Evolutionary conservation across 2,888 invertebrate genomes (phyloP), one percentile per base, ranked within the genome.

Genomic region (Polyommatus iphigenia): DNA sequence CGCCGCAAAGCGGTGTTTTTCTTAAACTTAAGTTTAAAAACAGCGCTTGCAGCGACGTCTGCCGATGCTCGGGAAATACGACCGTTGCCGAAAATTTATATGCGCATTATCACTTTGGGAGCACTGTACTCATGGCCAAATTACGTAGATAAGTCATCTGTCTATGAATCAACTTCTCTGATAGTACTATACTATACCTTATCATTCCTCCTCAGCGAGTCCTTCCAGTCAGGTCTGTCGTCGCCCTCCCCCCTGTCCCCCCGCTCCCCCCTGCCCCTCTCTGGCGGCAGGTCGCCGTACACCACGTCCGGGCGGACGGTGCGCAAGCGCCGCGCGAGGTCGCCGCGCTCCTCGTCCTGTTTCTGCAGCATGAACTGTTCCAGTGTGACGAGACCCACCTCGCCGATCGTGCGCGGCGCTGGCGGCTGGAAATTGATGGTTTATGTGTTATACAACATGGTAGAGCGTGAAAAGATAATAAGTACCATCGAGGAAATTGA

Each of bases 301-400:
- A 95, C 95, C 71, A 95, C 95, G 83, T 95, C 95, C 7, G 95
- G 94, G 81, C 94, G 93, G 80, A 95, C 87, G 78, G 85, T 83
- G 80, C 87, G 85, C 76, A 88, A 86, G 29, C 88, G 81, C 67
- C 82, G 81, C 82, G 50, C 24, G 10, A 46, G 73, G 24, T 46
- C 73, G 29, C 75, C 20, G 6, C 89, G 82, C 85, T 97, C 97
- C 86, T 97, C 97, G 81, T 95, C 96, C 87, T 97, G 97, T 82
- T 96, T 95, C 82, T 96, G 95, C 82, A 96, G 88, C 97, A 97
- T 97, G 85, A 97, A 95, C 90, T 97, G 96, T 87, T 97, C 96
- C 50, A 97, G 91, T 0, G 97, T 97, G 77, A 97, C 95, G 85
- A 96, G 96, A 0, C 96, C 96, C 81, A 95, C 94, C 50, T 95